Conservation (phyloP, 2,888 invertebrate species). For the Pimpla rufipes region DNA sequence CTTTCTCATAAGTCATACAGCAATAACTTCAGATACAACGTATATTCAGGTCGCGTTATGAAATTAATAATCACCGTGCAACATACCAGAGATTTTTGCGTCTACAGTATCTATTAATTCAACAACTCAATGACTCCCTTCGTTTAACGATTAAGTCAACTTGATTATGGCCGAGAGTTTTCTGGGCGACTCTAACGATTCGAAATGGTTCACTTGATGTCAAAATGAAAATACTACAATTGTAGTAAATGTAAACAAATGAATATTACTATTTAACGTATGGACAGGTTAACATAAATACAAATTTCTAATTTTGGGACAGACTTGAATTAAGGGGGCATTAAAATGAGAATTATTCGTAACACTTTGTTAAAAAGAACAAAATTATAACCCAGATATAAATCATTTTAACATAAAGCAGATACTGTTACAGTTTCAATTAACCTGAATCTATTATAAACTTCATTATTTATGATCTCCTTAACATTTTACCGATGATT, state of each 20-base stretch:
- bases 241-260: neutral
- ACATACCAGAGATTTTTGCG: neutral
- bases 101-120: neutral
- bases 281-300: too few relatives aligned
- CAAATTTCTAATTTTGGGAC: too few relatives aligned
- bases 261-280: too few relatives aligned
- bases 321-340: too few relatives aligned
- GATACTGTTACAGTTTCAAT: neutral
- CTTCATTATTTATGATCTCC: neutral
- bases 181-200: neutral
- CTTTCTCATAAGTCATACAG: neutral
- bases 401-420: neutral
- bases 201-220: neutral
- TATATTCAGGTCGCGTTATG: neutral
- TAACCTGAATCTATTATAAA: neutral
- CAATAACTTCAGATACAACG: neutral
- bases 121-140: neutral
- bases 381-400: too few relatives aligned
- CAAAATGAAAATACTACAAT: neutral
- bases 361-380: too few relatives aligned
- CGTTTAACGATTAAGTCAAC: neutral
- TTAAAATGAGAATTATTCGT: too few relatives aligned
- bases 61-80: neutral
- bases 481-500: conserved; percentile 4
- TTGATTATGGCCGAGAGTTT: neutral